Percentiles rank a stretch among this genome's conserved stretches.
phyloP scores from a whole-genome alignment of 2,888 invertebrate species.

The Caenorhabditis wallacei region DNA sequence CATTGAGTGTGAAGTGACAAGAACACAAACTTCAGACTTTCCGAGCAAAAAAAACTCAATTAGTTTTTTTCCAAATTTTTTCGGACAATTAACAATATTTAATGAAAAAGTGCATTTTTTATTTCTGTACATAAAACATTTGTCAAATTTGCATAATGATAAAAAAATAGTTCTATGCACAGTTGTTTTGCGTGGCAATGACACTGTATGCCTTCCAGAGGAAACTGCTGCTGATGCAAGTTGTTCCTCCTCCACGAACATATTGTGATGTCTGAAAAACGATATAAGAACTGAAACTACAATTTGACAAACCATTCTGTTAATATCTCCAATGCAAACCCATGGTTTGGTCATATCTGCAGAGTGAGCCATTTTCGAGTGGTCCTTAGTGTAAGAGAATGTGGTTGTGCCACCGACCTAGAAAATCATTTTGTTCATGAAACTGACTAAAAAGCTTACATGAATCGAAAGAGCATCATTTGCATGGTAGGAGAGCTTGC shows the following conservation, averaged over 20 bases:
- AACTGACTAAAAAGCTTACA: slow-evolving; percentile 1
- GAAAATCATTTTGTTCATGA: slow-evolving; percentile 6
- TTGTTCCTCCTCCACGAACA: slow-evolving; percentile 91
- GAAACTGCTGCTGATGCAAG: slow-evolving; percentile 88
- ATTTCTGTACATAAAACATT: neutral
- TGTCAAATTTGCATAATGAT: neutral
- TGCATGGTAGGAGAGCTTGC: slow-evolving; percentile 70
- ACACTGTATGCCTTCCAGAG: slow-evolving; percentile 88
- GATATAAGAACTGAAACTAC: neutral
- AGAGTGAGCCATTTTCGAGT: slow-evolving; percentile 92
- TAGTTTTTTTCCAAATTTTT: too few relatives aligned
- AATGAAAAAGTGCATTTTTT: too few relatives aligned
- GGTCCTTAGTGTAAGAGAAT: slow-evolving; percentile 86
- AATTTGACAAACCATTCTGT: slow-evolving; percentile 88
- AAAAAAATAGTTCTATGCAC: slow-evolving; percentile 25
- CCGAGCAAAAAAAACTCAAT: neutral
- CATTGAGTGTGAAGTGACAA: slow-evolving; percentile 44
- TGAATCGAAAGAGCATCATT: slow-evolving; percentile 70
- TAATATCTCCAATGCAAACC: slow-evolving; percentile 95
- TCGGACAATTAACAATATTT: too few relatives aligned
- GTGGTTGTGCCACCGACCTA: slow-evolving; percentile 69
- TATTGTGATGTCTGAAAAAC: slow-evolving; percentile 88
- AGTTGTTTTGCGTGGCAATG: slow-evolving; percentile 67
- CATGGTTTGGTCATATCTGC: slow-evolving; percentile 85
- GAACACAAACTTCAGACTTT: slow-evolving; percentile 22